Base-by-base conservation (phyloP, 1,140 invertebrate genomes). In the Grapholita molesta region DNA sequence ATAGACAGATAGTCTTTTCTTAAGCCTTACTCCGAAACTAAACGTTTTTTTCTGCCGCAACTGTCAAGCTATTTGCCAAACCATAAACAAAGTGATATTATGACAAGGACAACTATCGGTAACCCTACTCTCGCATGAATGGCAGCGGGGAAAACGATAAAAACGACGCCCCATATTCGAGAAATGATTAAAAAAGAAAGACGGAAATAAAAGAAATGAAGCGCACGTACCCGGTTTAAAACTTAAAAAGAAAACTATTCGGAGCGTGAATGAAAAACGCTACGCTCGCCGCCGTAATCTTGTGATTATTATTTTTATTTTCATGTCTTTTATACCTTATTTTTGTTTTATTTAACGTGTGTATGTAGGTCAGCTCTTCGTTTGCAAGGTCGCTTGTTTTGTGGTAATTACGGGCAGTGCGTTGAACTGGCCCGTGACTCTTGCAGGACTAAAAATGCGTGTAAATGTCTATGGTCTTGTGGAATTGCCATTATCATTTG, bases 361-460 rank as follows among this genome's bases (percentile, higher is more conserved):
- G 75, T 88, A 90, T 90, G 88, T 90, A 88, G 88, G 88, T 90
- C 88, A 89, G 88, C 82, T 80, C 84, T 88, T 89, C 80, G 85
- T 84, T 85, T 84, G 81, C 88, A 89, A 88, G 85, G 88, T 85
- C 86, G 67, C 24, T 52, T 55, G 68, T 69, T 76, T 78, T 73
- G 52, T 84, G 12, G 65, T 30, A 67, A 67, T 67, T 48, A 48
- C 21, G n/a, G 6, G 42, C n/a, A 6, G 65, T n/a, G 38, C 65
- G 24, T 30, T 67, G 65, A 67, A 42, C 65, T 24, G 35, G n/a
- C 4, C n/a, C 8, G 21, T 24, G 9, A n/a, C n/a, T n/a, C n/a
- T n/a, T n/a, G n/a, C n/a, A n/a, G n/a, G n/a, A n/a, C n/a, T n/a
- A n/a, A n/a, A n/a, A n/a, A n/a, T n/a, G n/a, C n/a, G n/a, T n/a